Base-by-base conservation (phyloP, 2,888 invertebrate genomes). In the Harpalus rubripes region DNA sequence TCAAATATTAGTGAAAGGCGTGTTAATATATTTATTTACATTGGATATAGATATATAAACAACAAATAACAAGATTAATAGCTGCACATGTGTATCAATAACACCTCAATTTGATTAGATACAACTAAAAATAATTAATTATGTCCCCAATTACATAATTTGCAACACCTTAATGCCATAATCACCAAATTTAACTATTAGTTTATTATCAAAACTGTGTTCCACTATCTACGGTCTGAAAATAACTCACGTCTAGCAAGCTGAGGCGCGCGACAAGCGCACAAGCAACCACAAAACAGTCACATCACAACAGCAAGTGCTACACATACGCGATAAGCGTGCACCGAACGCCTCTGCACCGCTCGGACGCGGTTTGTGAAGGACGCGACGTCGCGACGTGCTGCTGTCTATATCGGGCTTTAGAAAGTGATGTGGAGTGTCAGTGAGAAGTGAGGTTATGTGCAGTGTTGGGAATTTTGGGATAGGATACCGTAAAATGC, bases 201-300 rank as follows among this genome's bases (percentile, higher is more conserved):
- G 8, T 12, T 5, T 52, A 52, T 39, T 32, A 81, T 81, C 81
- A 81, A 81, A 63, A 63, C 81, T 81, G 18, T 18, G 32, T 81
- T 81, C 81, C 63, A 41, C 44, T 26, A 32, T 81, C 81, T 63
- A 61, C 52, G 65, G n/a, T 59, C 41, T 81, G 78, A 81, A 81
- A 81, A 81, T 81, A 81, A 63, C 81, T 63, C n/a, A 44, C 5
- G 44, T 7, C 7, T 15, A 12, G 18, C 32, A 8, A 1, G 58
- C 15, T 22, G 58, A n/a, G 61, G 18, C 10, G 18, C 44, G 81
- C 12, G 65, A 26, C 12, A 78, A 22, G 58, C 22, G 26, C 58
- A 22, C 78, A 5, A 32, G 16, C 78, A 78, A 58, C 56, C 78
- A 22, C 41, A 78, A 78, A 41, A 26, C 78, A 56, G 78, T 78